Conservation (phyloP, 2,113 vertebrate species). For the Numenius arquata region DNA sequence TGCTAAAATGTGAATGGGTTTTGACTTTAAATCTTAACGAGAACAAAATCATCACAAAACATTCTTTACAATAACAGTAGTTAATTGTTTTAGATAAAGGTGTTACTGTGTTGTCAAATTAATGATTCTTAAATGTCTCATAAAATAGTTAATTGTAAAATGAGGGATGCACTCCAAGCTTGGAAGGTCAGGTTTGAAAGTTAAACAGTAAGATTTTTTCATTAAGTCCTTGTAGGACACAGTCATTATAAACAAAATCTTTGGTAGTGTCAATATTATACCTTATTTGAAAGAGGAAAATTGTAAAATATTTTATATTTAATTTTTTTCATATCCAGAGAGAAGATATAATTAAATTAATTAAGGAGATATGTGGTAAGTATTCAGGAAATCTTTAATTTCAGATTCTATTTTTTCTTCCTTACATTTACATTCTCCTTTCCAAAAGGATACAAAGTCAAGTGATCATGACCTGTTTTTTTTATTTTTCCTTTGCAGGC, state of each 20-base stretch:
- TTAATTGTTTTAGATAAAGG: neutral
- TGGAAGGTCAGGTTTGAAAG: neutral
- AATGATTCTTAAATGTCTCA: neutral
- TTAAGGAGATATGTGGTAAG: conserved; percentile 92
- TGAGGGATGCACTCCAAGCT: neutral
- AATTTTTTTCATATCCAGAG: conserved; percentile 71
- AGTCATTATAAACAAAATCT: neutral
- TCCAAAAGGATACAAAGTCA: neutral
- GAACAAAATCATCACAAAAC: neutral
- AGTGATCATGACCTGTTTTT: neutral
- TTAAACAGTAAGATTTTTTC: neutral
- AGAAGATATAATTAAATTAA: conserved; percentile 89
- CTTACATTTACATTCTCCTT: neutral
- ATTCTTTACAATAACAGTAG: neutral
- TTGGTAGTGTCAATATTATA: neutral
- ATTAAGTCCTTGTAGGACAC: neutral
- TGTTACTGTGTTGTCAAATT: neutral
- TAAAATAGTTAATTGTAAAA: neutral
- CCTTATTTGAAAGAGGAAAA: neutral
- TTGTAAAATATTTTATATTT: neutral
- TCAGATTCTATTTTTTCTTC: neutral
- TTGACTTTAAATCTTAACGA: neutral
- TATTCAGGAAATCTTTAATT: conserved; percentile 10
- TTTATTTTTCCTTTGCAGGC: conserved; percentile 71
- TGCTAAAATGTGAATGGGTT: neutral